Evolutionary conservation across 1,140 invertebrate species (phyloP).

Genomic region (Drosophila pseudoobscura): DNA sequence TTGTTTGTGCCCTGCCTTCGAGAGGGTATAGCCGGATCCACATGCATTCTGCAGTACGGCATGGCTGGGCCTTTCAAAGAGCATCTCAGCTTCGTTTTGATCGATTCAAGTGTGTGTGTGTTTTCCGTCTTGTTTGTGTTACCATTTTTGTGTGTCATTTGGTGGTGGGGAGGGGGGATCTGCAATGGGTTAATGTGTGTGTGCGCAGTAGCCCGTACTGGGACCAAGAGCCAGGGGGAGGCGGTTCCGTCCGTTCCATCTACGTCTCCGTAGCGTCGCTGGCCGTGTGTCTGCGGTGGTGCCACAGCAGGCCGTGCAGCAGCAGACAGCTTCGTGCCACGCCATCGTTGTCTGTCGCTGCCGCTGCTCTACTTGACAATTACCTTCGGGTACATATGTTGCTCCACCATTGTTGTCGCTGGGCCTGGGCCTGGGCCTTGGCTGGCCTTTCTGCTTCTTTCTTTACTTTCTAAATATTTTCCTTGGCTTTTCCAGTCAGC

Average conservation of each 20-base stretch:
- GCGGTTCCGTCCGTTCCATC: conserved; percentile 22
- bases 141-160: conserved; percentile 78
- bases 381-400: conserved; percentile 77
- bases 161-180: conserved; percentile 27
- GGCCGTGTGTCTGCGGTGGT: conserved; percentile 28
- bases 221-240: conserved; percentile 4
- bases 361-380: conserved; percentile 76
- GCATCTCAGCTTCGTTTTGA: conserved; percentile 27
- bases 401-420: conserved; percentile 47
- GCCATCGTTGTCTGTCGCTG: conserved; percentile 21
- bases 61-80: conserved; percentile 8
- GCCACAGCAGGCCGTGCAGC: conserved; percentile 7
- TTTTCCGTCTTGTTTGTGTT: conserved; percentile 52
- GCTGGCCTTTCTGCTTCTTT: conserved; percentile 51
- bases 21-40: neutral
- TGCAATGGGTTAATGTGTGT: conserved; percentile 55
- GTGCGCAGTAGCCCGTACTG: conserved; percentile 32
- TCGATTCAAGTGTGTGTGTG: neutral
- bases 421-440: too few relatives aligned
- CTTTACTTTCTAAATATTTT: conserved; percentile 82
- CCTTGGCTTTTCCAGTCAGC: conserved; percentile 42
- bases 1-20: conserved; percentile 27
- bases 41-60: too few relatives aligned
- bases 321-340: conserved; percentile 55
- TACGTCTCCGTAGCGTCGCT: neutral